Evolutionary conservation across 2,888 invertebrate species (phyloP), one percentile per base, ranked within the genome.

Genomic region (Lasioglossum zephyrum): DNA sequence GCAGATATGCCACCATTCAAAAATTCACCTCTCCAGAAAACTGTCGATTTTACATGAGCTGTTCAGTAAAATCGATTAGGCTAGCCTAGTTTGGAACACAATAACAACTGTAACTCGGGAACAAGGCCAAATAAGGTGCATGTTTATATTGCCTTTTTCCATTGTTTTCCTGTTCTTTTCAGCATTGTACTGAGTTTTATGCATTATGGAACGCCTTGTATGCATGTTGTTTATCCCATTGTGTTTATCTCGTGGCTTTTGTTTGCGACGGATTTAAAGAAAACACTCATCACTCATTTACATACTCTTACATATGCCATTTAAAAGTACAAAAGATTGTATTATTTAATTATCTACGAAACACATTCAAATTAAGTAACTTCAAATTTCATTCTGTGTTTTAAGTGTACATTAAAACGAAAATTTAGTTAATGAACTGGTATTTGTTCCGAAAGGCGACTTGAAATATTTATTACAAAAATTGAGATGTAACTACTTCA

Each of bases 11-110:
- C 4, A 13, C 13, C 13, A 47, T 47, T 5, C n/a, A n/a, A 57
- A 57, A 57, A 9, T 57, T 57, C 57, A 57, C 57, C 9, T 57
- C 57, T n/a, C 22, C 3, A 9, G n/a, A 9, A 57, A n/a, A 26
- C 57, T 11, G n/a, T 57, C 4, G 57, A 57, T 57, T 26, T 57
- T 11, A n/a, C 22, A n/a, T 22, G 22, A 57, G 11, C 57, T 26
- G n/a, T 60, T n/a, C 60, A 11, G 26, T 26, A 13, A 60, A 60
- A 60, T 60, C 60, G 60, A 60, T 60, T 60, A 60, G 60, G 60
- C 60, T 60, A 60, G 60, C 60, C 60, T 26, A 60, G 60, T 60
- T 60, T 13, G 60, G 26, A n/a, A 60, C 60, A 60, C 26, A 60
- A 60, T 26, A 60, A 60, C 60, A 60, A 60, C 60, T 4, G 60